phyloP scores from a whole-genome alignment of 2,888 invertebrate species.

The Cerastis leucographa region DNA sequence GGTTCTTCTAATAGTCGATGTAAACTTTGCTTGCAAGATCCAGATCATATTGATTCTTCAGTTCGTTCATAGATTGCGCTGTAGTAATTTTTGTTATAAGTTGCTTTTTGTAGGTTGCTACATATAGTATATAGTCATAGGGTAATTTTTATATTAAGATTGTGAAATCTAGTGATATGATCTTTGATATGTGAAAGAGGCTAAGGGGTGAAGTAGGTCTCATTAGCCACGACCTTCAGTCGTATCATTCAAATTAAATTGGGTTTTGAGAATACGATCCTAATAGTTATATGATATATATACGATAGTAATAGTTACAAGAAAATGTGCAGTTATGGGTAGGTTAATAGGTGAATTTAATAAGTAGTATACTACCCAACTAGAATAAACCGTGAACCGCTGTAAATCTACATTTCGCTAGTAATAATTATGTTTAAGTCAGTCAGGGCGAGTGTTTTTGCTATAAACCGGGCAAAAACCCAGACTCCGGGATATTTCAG shows the following conservation, averaged over 20 bases:
- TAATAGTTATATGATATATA: too few relatives aligned
- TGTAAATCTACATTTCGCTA: neutral
- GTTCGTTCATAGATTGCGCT: too few relatives aligned
- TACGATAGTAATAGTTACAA: too few relatives aligned
- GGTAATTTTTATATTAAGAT: neutral
- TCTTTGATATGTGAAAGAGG: slow-evolving; percentile 2
- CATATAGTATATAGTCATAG: too few relatives aligned
- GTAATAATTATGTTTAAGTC: neutral
- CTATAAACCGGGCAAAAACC: neutral
- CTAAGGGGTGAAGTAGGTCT: slow-evolving; percentile 32
- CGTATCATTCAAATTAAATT: neutral
- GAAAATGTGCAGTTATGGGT: neutral
- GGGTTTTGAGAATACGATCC: neutral
- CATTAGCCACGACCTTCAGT: slow-evolving; percentile 12
- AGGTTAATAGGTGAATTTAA: neutral
- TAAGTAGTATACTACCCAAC: neutral
- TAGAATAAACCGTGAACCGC: neutral
- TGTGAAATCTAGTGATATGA: slow-evolving; percentile 9
- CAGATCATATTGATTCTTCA: too few relatives aligned
- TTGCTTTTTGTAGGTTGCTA: too few relatives aligned
- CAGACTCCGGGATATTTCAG: neutral
- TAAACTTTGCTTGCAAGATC: too few relatives aligned
- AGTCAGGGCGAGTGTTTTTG: neutral
- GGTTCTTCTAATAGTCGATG: too few relatives aligned
- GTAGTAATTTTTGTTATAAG: too few relatives aligned